phyloP scores from a whole-genome alignment of 1,140 invertebrate species.

The Brachionus calyciflorus region DNA sequence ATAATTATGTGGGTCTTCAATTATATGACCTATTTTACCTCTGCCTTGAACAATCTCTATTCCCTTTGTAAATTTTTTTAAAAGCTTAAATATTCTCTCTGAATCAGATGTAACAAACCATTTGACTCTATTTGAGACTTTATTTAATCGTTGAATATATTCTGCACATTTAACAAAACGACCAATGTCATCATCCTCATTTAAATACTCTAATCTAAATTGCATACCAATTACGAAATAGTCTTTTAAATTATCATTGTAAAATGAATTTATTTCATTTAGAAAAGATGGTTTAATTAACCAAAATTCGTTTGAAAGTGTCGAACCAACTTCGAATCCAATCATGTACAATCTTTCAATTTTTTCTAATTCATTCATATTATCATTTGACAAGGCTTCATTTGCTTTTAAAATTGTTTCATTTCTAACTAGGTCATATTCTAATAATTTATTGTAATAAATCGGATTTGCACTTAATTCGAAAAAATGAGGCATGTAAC shows the following conservation, averaged over 20 bases:
- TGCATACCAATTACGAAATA: not conserved
- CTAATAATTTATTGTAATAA: not conserved
- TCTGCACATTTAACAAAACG: not conserved
- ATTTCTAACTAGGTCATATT: not conserved
- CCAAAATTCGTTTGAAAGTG: not conserved
- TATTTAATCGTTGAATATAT: not conserved
- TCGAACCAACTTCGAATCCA: not conserved
- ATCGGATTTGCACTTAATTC: not conserved
- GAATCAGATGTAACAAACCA: not conserved
- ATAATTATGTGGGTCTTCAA: not conserved
- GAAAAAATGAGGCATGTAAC: not conserved
- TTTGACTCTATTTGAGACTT: not conserved
- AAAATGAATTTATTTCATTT: not conserved
- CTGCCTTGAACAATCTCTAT: not conserved
- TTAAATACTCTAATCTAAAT: not conserved
- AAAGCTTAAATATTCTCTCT: not conserved
- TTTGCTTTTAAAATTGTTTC: not conserved
- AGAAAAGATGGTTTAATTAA: not conserved
- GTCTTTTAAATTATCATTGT: not conserved
- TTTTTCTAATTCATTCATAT: not conserved
- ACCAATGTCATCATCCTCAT: not conserved
- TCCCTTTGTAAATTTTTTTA: not conserved
- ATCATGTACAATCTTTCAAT: not conserved
- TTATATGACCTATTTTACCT: slow-evolving; percentile 3
- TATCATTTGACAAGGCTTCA: not conserved